Evolutionary conservation across 2,888 invertebrate genomes (phyloP), one percentile per base, ranked within the genome.

Genomic region (Drosophila subquinaria): DNA sequence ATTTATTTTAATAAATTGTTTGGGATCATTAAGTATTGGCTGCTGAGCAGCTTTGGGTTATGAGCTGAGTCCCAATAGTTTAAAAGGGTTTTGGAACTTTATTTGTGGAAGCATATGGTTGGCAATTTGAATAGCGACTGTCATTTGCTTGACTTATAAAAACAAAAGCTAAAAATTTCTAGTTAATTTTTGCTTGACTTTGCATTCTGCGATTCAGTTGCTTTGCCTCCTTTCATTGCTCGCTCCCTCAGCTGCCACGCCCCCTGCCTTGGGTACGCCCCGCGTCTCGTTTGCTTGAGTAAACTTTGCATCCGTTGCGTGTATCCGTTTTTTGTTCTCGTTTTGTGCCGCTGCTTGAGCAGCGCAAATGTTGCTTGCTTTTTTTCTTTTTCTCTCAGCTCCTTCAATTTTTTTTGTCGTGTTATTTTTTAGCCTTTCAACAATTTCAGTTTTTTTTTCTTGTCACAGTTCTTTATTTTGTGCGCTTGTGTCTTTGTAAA

Each of bases 251-350:
- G n/a, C 9, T 13, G 45, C 62, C 48, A 9, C 38, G 57, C 64
- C 45, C 38, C 40, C 15, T n/a, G n/a, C 17, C 48, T 23, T 36
- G 15, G 27, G 10, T 38, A 17, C 43, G 48, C 30, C 47, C 45
- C 38, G 40, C 13, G 33, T 67, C 51, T 55, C 53, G 67, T 68
- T 72, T 75, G 79, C 81, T 84, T 81, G 79, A 81, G 89, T 79
- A 81, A 86, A 89, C 89, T 86, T 86, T 81, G 87, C 87, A 88
- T 85, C 87, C 85, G 89, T 70, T 76, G 78, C 88, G 81, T 79
- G 79, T 79, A 86, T 86, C 81, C 89, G 88, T 82, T 88, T 61
- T 81, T 84, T 82, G 79, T 84, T 84, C 79, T 82, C 78, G 68
- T 83, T 87, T 81, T 79, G 73, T 82, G 67, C 42, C 69, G 81